A percentile compares a stretch with the other conserved stretches of the same genome.
phyloP scores from a whole-genome alignment of 2,888 invertebrate genomes.

The Hydroisotoma schaefferi region DNA sequence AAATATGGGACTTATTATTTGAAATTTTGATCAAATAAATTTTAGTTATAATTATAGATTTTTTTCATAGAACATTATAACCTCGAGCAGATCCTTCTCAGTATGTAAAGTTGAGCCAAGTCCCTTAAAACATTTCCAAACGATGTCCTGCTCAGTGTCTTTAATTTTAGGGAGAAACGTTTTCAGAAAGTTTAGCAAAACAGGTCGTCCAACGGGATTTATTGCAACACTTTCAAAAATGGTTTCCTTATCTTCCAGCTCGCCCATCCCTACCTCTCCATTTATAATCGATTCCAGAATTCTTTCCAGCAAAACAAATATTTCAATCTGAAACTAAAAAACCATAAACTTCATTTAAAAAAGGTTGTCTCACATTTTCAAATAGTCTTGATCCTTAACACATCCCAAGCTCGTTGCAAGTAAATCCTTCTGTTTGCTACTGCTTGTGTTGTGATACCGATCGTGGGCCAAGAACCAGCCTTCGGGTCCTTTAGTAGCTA shows the following conservation, averaged over 20 bases:
- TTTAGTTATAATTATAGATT: neutral
- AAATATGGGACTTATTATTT: neutral
- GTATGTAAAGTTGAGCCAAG: slow-evolving; percentile 15
- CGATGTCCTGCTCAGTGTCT: too few species aligned
- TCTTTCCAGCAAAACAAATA: neutral
- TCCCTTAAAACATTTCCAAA: too few species aligned
- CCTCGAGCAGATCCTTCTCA: slow-evolving; percentile 26
- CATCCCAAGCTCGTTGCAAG: slow-evolving; percentile 30
- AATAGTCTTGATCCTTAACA: slow-evolving; percentile 16
- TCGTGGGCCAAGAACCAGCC: slow-evolving; percentile 24
- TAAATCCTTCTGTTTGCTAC: slow-evolving; percentile 16
- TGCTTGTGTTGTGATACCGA: slow-evolving; percentile 22
- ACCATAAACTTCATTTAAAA: neutral
- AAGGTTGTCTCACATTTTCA: slow-evolving; percentile 22
- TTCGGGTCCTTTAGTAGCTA: slow-evolving; percentile 23
- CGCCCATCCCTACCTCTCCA: slow-evolving; percentile 19
- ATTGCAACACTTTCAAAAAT: slow-evolving; percentile 25
- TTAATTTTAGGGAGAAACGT: neutral
- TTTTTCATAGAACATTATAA: too few species aligned
- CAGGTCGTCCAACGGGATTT: slow-evolving; percentile 19
- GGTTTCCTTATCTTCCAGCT: slow-evolving; percentile 11
- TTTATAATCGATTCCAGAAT: slow-evolving; percentile 5
- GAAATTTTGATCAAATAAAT: neutral
- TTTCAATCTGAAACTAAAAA: neutral
- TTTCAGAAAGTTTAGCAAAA: slow-evolving; percentile 7